Evolutionary conservation across 1,140 invertebrate species (phyloP).

Genomic region (Ceratina australensis): DNA sequence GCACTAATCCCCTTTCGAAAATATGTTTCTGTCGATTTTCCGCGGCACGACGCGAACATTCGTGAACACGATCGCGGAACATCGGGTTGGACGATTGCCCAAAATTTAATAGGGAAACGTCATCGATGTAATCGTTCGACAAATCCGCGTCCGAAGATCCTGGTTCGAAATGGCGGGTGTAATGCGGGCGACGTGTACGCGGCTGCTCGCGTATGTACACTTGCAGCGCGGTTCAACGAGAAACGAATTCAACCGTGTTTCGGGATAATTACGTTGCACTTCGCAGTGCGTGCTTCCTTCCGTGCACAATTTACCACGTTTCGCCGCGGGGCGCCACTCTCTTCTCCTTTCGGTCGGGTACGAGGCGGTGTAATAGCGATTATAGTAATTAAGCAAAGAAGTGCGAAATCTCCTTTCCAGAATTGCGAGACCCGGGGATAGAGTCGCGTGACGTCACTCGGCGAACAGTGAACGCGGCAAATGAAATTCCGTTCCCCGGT

Average conservation of each 20-base stretch:
- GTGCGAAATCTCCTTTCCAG: constrained; percentile 13
- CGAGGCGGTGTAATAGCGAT: constrained; percentile 7
- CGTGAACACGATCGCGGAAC: neutral
- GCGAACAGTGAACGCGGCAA: neutral
- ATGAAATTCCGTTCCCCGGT: neutral
- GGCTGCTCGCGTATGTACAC: too few species aligned
- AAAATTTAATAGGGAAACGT: neutral
- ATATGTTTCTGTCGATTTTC: neutral
- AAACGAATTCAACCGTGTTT: constrained; percentile 14
- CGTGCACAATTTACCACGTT: constrained; percentile 15
- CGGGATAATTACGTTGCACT: constrained; percentile 43
- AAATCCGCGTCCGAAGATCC: constrained; percentile 14
- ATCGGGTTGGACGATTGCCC: neutral
- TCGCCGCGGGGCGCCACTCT: neutral
- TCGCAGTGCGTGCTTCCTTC: constrained; percentile 34
- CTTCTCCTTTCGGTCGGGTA: neutral
- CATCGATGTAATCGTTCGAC: neutral
- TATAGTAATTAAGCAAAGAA: constrained; percentile 47
- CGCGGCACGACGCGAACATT: neutral
- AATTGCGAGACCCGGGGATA: neutral
- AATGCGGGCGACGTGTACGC: neutral
- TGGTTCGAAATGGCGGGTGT: neutral
- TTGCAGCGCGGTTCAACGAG: constrained; percentile 8
- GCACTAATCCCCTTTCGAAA: neutral
- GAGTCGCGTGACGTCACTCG: neutral